Evolutionary conservation across 2,888 invertebrate species (phyloP).

Genomic region (Limenitis camilla): DNA sequence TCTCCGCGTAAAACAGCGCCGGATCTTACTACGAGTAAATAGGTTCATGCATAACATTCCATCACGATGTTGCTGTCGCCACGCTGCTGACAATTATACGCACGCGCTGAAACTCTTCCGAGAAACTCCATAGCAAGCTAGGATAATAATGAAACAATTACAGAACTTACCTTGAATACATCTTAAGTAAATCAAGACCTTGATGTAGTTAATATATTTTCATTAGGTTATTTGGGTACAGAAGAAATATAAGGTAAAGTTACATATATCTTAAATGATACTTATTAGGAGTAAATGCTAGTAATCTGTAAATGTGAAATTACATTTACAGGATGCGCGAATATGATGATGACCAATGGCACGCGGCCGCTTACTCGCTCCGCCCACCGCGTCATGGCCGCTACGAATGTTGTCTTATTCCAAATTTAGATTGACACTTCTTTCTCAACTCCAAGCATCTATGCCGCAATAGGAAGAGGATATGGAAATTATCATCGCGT

Average conservation of each 20-base stretch:
- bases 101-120: slow-evolving; percentile 32
- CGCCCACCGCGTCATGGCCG: slow-evolving; percentile 67
- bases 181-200: no score
- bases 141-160: slow-evolving; percentile 6
- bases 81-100: slow-evolving; percentile 31
- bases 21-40: slow-evolving; percentile 1
- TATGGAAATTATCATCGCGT: slow-evolving; percentile 21
- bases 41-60: slow-evolving; percentile 35
- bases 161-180: no score
- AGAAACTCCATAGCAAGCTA: slow-evolving; percentile 15
- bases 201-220: no score
- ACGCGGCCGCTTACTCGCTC: slow-evolving; percentile 44
- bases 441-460: slow-evolving; percentile 9
- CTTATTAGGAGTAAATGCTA: neutral
- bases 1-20: slow-evolving; percentile 3
- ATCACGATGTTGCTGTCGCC: slow-evolving; percentile 28
- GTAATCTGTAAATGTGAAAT: slow-evolving; percentile 25
- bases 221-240: neutral
- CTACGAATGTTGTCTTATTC: slow-evolving; percentile 54
- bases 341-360: slow-evolving; percentile 56
- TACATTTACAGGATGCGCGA: slow-evolving; percentile 47
- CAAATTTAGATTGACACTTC: slow-evolving; percentile 55
- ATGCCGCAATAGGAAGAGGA: neutral
- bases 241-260: neutral
- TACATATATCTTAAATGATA: neutral